Evolutionary conservation across 2,888 invertebrate species (phyloP), one percentile per base, ranked within the genome.

Genomic region (Chrysolina oricalcia): DNA sequence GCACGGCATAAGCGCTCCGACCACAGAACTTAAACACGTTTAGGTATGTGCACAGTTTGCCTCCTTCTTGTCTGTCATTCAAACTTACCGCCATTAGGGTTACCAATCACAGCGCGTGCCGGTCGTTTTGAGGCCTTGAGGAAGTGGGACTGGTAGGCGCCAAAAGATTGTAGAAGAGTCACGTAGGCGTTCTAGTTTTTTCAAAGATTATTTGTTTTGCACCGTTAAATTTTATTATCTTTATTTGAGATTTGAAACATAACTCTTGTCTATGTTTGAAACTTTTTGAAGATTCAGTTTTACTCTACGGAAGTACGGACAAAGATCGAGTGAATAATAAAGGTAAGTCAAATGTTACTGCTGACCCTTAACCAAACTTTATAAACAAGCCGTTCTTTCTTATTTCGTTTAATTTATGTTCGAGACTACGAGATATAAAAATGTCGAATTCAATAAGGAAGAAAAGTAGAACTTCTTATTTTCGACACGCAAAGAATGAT

Each of bases 401-500:
- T n/a, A 4, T 17, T 53, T 21, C 9, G 10, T 53, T 10, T 17
- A 21, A 17, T 17, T 17, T 4, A 59, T 59, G 23, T 23, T n/a
- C n/a, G n/a, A n/a, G n/a, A n/a, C n/a, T n/a, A 23, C 15, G 23
- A 59, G 15, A 59, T 59, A 23, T 59, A 23, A 11, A 59, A 59
- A n/a, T n/a, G n/a, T n/a, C n/a, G n/a, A n/a, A n/a, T 59, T n/a
- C 17, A 59, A 59, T 17, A 59, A 59, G 17, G 17, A 59, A 46
- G 43, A 41, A 27, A 2, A 62, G 23, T 13, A 66, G 21, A 43
- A n/a, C 15, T 21, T 66, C 3, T 27, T 66, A 41, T n/a, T 43
- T 46, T 43, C 27, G 65, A 8, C 41, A 66, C 19, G 10, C 23
- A 27, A 46, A 64, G 21, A 64, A 64, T 66, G 48, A 43, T 66